These are phyloP conservation scores for Phenacoccus solenopsis DNA, from an alignment of 1,140 invertebrate genomes.

Conservation along the genomic window DNA sequence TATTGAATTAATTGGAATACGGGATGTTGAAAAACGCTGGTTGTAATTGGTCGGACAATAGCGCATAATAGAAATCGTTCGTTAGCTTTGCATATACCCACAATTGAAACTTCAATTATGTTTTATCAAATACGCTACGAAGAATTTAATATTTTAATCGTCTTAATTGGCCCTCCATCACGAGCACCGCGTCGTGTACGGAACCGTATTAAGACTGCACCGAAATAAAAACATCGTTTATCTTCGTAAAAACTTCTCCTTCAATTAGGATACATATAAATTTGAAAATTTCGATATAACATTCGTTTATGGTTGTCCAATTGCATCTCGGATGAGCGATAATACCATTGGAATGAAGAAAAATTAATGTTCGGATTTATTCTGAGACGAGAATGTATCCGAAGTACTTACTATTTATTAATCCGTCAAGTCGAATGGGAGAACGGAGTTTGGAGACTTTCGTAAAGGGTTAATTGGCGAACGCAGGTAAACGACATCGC, in stretches of 20 bases:
- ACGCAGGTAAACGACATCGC: too few relatives aligned
- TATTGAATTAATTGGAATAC: slow-evolving; percentile 3
- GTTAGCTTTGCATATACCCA: background rate
- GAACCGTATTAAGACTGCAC: background rate
- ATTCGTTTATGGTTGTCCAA: too few relatives aligned
- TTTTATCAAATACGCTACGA: background rate
- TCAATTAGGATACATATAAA: background rate
- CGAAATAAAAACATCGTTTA: background rate
- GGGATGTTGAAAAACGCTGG: background rate
- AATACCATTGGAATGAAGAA: too few relatives aligned
- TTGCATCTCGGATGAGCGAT: too few relatives aligned
- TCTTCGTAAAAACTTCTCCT: background rate
- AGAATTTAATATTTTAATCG: background rate
- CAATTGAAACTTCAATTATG: slow-evolving; percentile 3
- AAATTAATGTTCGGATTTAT: too few relatives aligned
- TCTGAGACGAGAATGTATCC: too few relatives aligned
- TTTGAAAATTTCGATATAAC: background rate
- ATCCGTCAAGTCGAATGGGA: too few relatives aligned
- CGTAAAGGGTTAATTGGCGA: too few relatives aligned
- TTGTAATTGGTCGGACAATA: background rate
- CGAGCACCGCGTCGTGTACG: background rate
- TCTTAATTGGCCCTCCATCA: background rate
- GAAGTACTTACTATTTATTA: too few relatives aligned
- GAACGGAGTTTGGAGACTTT: too few relatives aligned
- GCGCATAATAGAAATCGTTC: background rate